phyloP scores from a whole-genome alignment of 2,888 invertebrate genomes.

The Seira sanloemensis region DNA sequence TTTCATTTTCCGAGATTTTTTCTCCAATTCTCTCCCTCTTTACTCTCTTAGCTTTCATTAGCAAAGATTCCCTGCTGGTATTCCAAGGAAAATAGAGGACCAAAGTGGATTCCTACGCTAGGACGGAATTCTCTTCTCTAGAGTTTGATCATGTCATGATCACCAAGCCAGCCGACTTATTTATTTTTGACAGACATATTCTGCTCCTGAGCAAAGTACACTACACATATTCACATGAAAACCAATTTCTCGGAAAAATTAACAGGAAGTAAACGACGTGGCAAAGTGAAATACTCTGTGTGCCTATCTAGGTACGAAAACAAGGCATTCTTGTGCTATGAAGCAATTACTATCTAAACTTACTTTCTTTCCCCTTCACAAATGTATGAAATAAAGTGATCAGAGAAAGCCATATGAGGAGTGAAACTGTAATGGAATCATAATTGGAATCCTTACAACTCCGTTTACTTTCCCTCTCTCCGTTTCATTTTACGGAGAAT shows the following conservation, averaged over 20 bases:
- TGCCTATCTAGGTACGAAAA: too few relatives aligned
- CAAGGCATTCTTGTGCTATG: background rate
- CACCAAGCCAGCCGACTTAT: background rate
- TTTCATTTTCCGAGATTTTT: constrained; percentile 43
- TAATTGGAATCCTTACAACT: background rate
- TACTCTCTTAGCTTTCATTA: constrained; percentile 46
- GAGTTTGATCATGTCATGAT: constrained; percentile 56
- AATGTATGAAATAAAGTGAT: background rate
- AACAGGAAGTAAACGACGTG: background rate
- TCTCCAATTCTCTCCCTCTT: constrained; percentile 16
- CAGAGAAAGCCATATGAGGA: background rate
- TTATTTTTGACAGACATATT: background rate
- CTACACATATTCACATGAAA: background rate
- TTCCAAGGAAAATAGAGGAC: background rate
- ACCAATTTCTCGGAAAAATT: background rate
- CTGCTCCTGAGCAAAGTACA: background rate
- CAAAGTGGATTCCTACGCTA: background rate
- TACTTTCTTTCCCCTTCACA: background rate
- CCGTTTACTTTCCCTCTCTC: background rate
- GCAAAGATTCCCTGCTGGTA: constrained; percentile 45
- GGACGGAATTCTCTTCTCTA: constrained; percentile 35
- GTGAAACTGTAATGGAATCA: background rate
- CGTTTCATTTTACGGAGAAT: background rate
- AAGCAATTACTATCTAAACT: background rate
- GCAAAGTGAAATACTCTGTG: background rate